Conservation (phyloP, 2,888 invertebrate genomes). For the Eurois occulta region DNA sequence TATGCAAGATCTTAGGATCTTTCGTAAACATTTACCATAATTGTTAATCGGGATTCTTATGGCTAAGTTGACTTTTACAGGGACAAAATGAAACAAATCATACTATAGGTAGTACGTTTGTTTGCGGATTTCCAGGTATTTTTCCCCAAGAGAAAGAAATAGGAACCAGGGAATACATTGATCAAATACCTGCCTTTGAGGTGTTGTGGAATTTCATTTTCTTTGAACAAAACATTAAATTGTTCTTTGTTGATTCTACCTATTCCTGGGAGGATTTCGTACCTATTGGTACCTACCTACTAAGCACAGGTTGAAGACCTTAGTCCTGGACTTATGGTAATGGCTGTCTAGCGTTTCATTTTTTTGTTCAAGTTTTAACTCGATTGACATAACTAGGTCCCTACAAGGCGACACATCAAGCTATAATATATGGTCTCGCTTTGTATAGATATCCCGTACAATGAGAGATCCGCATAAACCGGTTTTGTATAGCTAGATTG, state of each 20-base stretch:
- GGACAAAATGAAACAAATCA: neutral
- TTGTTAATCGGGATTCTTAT: neutral
- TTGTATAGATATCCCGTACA: too few relatives aligned
- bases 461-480: too few relatives aligned
- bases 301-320: neutral
- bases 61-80: neutral
- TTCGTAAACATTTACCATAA: neutral
- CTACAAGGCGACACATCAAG: too few relatives aligned
- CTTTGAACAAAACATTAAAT: constrained; percentile 22
- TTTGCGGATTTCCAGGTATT: constrained; percentile 13
- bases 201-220: constrained; percentile 31
- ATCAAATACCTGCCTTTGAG: constrained; percentile 48
- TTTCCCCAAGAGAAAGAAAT: constrained; percentile 17
- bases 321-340: too few relatives aligned
- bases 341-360: neutral
- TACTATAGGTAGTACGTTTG: neutral
- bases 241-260: constrained; percentile 18
- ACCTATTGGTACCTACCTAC: neutral
- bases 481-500: too few relatives aligned
- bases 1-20: neutral
- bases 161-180: constrained; percentile 26
- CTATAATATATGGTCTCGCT: too few relatives aligned
- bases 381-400: too few relatives aligned
- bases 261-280: neutral
- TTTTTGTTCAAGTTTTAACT: too few relatives aligned